Conservation (phyloP, 2,113 vertebrate species). For the Pollimyrus isidori region DNA sequence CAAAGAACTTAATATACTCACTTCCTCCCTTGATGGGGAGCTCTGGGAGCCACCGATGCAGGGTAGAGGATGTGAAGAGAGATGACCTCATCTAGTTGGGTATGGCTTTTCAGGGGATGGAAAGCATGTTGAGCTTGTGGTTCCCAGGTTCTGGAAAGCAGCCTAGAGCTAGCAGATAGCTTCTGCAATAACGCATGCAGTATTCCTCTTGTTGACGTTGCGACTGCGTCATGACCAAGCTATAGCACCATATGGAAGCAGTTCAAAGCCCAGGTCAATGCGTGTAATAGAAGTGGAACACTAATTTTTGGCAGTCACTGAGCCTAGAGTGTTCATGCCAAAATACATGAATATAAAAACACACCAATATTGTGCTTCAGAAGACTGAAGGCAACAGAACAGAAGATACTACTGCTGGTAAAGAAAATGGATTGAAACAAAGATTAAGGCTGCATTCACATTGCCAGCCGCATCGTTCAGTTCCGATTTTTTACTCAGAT, state of each 20-base stretch:
- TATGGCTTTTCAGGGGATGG: neutral
- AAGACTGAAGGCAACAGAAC: neutral
- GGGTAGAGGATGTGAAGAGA: neutral
- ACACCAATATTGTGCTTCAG: neutral
- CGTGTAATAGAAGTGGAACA: neutral
- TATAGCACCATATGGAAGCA: neutral
- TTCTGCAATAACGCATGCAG: neutral
- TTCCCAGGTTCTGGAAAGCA: neutral
- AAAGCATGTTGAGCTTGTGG: neutral
- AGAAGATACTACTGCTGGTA: neutral
- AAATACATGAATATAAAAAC: neutral
- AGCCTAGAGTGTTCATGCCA: neutral
- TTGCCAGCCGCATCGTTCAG: too few species aligned
- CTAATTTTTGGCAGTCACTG: neutral
- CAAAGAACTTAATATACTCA: neutral
- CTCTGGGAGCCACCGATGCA: neutral
- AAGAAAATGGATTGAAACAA: neutral
- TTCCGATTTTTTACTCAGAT: too few species aligned
- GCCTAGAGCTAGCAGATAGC: neutral
- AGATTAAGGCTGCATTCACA: neutral
- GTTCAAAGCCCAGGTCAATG: neutral
- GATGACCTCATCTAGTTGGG: neutral
- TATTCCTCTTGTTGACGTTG: neutral
- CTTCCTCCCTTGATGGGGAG: neutral
- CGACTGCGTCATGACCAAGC: neutral